A percentile compares a stretch with the other conserved stretches of the same genome.
Evolutionary conservation across 1,140 invertebrate genomes (phyloP).

Genomic region (Vanessa tameamea): DNA sequence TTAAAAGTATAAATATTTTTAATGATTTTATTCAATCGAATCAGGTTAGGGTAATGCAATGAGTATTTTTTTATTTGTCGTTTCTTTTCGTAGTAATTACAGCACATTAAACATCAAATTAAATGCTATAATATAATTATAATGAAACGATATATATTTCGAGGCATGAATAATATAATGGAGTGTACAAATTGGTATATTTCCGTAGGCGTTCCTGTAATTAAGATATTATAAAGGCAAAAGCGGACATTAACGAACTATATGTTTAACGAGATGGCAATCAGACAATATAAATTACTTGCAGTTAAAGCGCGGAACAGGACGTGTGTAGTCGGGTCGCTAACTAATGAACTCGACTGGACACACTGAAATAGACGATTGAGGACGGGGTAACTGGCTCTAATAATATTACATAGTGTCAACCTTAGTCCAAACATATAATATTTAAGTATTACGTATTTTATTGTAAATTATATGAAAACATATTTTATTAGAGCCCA

Average conservation of each 20-base stretch:
- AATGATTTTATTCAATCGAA: no score
- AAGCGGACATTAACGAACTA: constrained; percentile 38
- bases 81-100: no score
- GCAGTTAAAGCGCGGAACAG: constrained; percentile 25
- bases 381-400: no score
- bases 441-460: no score
- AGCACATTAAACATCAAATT: constrained; percentile 8
- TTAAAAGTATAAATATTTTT: no score
- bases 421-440: no score
- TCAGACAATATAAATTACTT: constrained; percentile 42
- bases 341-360: constrained; percentile 16
- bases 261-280: constrained; percentile 41
- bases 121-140: constrained; percentile 22
- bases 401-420: no score
- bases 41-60: no score
- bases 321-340: constrained; percentile 17
- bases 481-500: no score
- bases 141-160: not conserved
- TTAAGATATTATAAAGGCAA: constrained; percentile 40
- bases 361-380: constrained; percentile 1
- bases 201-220: constrained; percentile 24
- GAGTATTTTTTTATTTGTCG: no score
- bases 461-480: no score
- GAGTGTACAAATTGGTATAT: constrained; percentile 15
- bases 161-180: not conserved